Percentiles rank a stretch among this genome's conserved stretches.
Evolutionary conservation across 2,888 invertebrate genomes (phyloP).

Genomic region (Sarcophaga variegata): DNA sequence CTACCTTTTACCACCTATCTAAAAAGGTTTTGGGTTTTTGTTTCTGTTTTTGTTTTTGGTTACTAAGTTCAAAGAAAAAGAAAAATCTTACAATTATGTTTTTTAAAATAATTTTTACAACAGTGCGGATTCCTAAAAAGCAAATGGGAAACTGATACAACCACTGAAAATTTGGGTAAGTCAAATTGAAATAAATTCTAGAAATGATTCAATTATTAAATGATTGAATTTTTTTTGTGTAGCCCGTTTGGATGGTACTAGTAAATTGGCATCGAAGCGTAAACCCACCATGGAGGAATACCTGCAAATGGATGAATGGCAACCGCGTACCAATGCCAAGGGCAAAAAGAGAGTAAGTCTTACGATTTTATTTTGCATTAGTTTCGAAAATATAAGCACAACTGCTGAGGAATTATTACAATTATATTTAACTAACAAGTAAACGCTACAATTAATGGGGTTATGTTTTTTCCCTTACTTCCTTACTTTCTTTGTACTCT

Average conservation of each 20-base stretch:
- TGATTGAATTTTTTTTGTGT: conserved; percentile 75
- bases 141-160: conserved; percentile 95
- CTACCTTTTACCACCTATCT: neutral
- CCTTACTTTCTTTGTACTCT: no score
- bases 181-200: conserved; percentile 71
- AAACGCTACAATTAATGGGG: neutral
- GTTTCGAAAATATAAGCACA: neutral
- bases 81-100: conserved; percentile 7
- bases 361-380: neutral
- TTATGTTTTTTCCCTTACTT: no score
- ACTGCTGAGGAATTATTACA: no score
- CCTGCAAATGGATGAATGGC: conserved; percentile 91
- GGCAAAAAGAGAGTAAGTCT: conserved; percentile 94
- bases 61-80: neutral
- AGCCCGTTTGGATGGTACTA: conserved; percentile 97
- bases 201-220: neutral
- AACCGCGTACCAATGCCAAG: conserved; percentile 84
- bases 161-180: conserved; percentile 92
- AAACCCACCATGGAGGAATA: conserved; percentile 93
- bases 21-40: neutral
- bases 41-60: neutral
- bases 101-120: conserved; percentile 66
- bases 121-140: conserved; percentile 83
- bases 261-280: conserved; percentile 85
- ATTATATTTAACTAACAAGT: no score